Evolutionary conservation across 2,797 vertebrate genomes (phyloP).

Genomic region (Tragopan temminckii): DNA sequence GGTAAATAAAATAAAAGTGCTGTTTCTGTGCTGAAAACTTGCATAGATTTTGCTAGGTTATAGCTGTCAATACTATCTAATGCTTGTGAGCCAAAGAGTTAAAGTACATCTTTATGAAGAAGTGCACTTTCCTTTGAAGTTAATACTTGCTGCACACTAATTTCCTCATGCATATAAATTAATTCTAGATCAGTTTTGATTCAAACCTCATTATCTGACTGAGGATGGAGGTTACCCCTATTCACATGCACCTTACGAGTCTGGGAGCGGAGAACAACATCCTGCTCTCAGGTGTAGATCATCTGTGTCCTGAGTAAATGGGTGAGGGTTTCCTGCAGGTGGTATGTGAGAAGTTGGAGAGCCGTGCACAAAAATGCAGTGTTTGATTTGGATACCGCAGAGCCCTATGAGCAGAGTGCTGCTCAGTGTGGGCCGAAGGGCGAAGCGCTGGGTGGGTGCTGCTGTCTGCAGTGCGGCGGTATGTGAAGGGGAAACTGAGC

Average conservation of each 20-base stretch:
- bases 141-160: background rate
- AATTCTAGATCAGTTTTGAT: conserved; percentile 7
- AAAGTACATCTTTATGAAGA: background rate
- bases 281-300: background rate
- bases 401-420: background rate
- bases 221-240: background rate
- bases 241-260: background rate
- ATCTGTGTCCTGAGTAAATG: background rate
- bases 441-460: background rate
- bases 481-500: background rate
- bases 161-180: background rate
- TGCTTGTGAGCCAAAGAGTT: background rate
- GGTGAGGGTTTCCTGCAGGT: background rate
- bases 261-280: background rate
- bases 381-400: background rate
- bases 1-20: background rate
- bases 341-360: background rate
- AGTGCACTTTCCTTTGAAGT: conserved; percentile 1
- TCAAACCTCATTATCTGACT: background rate
- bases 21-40: background rate
- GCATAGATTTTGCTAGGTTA: background rate
- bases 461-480: background rate
- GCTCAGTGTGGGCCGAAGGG: background rate
- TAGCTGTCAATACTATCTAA: background rate
- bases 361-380: background rate